Evolutionary conservation across 2,797 vertebrate genomes (phyloP).

Genomic region (Pangasius djambal): DNA sequence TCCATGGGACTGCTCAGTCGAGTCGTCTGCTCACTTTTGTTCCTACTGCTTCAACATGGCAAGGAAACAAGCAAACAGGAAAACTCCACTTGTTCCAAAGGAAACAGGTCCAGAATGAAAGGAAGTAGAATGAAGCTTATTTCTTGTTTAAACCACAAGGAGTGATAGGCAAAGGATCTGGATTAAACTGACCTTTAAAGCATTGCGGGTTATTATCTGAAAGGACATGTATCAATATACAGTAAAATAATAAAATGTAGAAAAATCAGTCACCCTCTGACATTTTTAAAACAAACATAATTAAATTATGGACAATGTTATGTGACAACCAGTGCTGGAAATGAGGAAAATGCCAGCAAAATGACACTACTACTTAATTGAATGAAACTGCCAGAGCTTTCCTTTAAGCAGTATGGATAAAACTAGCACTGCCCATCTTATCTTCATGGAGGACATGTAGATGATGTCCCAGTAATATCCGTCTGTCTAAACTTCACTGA

Average conservation of each 20-base stretch:
- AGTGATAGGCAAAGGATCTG: background rate
- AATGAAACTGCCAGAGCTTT: background rate
- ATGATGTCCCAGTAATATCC: background rate
- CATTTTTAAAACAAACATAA: background rate
- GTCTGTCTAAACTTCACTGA: background rate
- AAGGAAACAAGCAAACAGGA: background rate
- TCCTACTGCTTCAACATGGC: background rate
- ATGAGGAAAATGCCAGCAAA: background rate
- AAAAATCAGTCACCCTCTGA: background rate
- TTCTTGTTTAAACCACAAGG: background rate
- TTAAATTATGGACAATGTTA: background rate
- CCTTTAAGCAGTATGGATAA: background rate
- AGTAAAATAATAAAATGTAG: background rate
- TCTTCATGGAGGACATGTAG: background rate
- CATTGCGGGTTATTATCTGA: background rate
- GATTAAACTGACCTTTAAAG: background rate
- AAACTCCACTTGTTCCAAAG: background rate
- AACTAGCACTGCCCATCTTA: background rate
- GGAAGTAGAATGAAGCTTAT: background rate
- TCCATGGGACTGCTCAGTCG: background rate
- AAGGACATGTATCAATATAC: background rate
- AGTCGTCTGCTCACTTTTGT: background rate
- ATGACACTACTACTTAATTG: background rate
- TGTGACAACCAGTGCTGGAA: background rate
- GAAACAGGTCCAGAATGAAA: background rate